Conservation (phyloP, 2,113 vertebrate species). For the Murina feae region DNA sequence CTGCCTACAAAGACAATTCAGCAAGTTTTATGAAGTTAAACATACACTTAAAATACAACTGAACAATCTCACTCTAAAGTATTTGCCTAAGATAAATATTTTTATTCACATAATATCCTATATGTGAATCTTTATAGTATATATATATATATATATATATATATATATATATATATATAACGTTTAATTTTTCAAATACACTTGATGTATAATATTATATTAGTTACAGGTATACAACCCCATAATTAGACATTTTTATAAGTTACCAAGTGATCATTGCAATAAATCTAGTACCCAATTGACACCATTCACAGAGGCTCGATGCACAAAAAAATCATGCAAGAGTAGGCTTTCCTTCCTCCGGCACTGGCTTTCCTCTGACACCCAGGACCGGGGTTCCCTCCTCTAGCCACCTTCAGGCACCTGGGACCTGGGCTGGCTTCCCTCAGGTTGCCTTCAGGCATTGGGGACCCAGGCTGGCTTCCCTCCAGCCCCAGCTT, state of each 20-base stretch:
- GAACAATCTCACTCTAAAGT: background rate
- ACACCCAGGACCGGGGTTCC: no score
- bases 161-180: background rate
- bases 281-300: background rate
- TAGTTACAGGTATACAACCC: background rate
- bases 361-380: no score
- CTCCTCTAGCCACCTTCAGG: no score
- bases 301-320: background rate
- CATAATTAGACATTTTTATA: background rate
- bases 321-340: no score
- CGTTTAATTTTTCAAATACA: background rate
- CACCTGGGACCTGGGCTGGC: no score
- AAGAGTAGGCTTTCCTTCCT: no score
- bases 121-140: background rate
- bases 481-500: no score
- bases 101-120: background rate
- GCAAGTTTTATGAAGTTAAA: background rate
- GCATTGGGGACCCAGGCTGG: no score
- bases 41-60: background rate
- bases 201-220: background rate
- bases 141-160: background rate
- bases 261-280: background rate
- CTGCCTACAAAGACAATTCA: background rate
- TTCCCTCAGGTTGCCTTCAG: no score
- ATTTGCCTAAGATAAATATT: background rate